Evolutionary conservation across 2,113 vertebrate species (phyloP).

Genomic region (Balaeniceps rex): DNA sequence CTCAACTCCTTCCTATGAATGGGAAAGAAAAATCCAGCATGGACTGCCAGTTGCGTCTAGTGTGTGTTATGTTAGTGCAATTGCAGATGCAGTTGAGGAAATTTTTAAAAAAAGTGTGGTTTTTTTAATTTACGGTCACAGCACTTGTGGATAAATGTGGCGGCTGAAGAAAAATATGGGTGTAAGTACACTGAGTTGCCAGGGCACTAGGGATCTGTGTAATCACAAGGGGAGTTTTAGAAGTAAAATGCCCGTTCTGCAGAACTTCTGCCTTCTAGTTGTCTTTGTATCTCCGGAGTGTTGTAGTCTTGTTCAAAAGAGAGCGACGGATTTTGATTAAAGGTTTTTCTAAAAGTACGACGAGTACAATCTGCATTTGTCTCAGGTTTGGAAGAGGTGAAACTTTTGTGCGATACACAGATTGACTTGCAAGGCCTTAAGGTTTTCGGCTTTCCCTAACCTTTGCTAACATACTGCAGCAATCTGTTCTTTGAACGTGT

Average conservation of each 20-base stretch:
- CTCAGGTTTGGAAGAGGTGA: background rate
- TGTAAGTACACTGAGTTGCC: background rate
- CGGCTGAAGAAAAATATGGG: background rate
- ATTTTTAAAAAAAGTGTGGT: rapidly evolving
- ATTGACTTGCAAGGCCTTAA: background rate
- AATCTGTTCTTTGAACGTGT: background rate
- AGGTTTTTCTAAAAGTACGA: background rate
- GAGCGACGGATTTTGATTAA: background rate
- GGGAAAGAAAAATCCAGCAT: background rate
- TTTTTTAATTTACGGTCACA: background rate
- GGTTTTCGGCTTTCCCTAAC: background rate
- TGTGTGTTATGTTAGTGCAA: background rate
- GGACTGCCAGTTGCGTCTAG: background rate
- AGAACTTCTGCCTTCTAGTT: background rate
- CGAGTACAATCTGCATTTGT: background rate
- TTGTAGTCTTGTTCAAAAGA: background rate
- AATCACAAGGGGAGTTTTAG: background rate
- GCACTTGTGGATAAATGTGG: background rate
- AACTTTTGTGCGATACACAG: background rate
- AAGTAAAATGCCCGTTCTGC: background rate
- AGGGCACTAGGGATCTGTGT: background rate
- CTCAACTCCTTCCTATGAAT: background rate
- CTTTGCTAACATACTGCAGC: background rate
- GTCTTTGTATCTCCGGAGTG: background rate
- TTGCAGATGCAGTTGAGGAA: background rate